Evolutionary conservation across 2,888 invertebrate genomes (phyloP), one percentile per base, ranked within the genome.

Genomic region (Sturmia bella): DNA sequence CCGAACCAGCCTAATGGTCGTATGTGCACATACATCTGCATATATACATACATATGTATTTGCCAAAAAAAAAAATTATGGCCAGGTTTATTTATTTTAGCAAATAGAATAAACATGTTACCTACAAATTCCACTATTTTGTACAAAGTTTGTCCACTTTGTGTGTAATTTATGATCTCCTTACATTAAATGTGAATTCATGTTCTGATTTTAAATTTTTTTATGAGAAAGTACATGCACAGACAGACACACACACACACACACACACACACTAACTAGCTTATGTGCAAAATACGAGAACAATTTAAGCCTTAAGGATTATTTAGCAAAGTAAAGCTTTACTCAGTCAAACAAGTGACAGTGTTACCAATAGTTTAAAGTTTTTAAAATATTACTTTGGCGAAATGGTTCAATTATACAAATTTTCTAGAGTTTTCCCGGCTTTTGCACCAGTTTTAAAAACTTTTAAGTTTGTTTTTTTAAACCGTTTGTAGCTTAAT

Each of bases 301-400:
- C 81, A 84, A 84, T 84, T 84, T 85, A 85, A 85, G 84, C 83
- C 83, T 84, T 32, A 80, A 84, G 84, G 83, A 85, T 85, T 82
- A 84, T 83, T 84, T 80, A 76, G 79, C 79, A 81, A 80, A 73
- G 66, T 76, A 76, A 73, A 72, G 37, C 63, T 39, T n/a, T 68
- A 79, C 68, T 72, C 66, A 61, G 45, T 41, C 73, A 45, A 45
- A 64, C 32, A 32, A 32, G 32, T 32, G 7, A 32, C 32, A 32
- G 32, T 32, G 32, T 32, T 5, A 32, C 32, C 7, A 32, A 7
- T 9, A n/a, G n/a, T n/a, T n/a, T n/a, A 32, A 32, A 32, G 3
- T 32, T 32, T 32, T 32, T 32, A n/a, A n/a, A n/a, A n/a, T n/a
- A n/a, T n/a, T n/a, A n/a, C n/a, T n/a, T n/a, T n/a, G n/a, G n/a